Base-by-base conservation (phyloP, 1,140 invertebrate species). In the Bombus huntii region DNA sequence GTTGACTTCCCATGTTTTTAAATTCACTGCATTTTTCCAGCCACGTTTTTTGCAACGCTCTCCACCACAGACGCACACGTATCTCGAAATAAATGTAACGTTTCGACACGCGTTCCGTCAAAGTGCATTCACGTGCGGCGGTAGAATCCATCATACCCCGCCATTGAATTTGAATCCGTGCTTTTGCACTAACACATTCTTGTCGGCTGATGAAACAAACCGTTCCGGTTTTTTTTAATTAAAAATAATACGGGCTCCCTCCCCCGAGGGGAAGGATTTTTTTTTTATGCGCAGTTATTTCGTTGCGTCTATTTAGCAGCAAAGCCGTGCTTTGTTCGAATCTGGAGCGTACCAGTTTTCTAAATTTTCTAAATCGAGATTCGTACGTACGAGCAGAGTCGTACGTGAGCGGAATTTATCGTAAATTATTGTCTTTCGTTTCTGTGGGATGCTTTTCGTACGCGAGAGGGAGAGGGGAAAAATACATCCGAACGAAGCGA, bases 31-130 rank as follows among this genome's bases (percentile, higher is more conserved):
- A 70, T 88, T 89, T 47, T 83, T 25, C 68, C 88, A 65, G 68
- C n/a, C 79, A 34, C n/a, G 62, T 57, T 53, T 79, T 57, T 79
- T 65, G 42, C 59, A 18, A 39, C 39, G 59, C 47, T 53, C 47
- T 68, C 57, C 68, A 34, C 9, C 53, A 59, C 18, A 28, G 65
- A 28, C 74, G 68, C 31, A 44, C 80, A 28, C 83, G 79, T 88
- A 59, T 74, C 84, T 31, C 87, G 80, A 83, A 87, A 89, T 83
- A 87, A 89, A 87, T 72, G 88, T 86, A 88, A 80, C 88, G 84
- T 81, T 89, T 83, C 88, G 75, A 89, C 87, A 73, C 87, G 83
- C 87, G 87, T 86, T 53, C 42, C 80, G 80, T 59, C 76, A 88
- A 81, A 81, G 84, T 86, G 84, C 84, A 83, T 87, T 89, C 83